phyloP scores from a whole-genome alignment of 2,797 vertebrate genomes.

The Vireo griseus region DNA sequence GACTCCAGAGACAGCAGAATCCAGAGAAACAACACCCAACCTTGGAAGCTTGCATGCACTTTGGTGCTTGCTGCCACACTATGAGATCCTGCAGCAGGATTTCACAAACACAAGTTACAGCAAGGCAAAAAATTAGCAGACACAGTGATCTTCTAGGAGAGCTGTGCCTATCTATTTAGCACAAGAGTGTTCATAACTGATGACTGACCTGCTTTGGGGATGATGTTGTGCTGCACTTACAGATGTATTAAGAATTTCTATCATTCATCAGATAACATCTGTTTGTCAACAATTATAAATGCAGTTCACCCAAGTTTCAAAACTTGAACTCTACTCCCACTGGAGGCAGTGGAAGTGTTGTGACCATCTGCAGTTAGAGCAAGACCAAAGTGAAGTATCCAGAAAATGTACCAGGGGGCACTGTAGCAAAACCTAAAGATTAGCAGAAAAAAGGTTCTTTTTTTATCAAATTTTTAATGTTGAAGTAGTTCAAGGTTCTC shows the following conservation, averaged over 20 bases:
- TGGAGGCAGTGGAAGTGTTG: neutral
- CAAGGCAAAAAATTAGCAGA: neutral
- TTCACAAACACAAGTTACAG: neutral
- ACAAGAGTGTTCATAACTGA: neutral
- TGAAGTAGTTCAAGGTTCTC: neutral
- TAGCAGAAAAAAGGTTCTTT: neutral
- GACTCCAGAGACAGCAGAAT: neutral
- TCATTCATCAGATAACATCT: neutral
- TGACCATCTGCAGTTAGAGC: neutral
- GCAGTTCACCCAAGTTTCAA: neutral
- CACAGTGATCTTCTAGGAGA: neutral
- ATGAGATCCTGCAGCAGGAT: neutral
- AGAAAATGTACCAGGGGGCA: neutral
- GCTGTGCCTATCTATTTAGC: neutral
- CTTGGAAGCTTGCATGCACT: neutral
- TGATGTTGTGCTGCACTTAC: neutral
- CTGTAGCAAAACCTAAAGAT: neutral
- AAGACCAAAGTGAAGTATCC: neutral
- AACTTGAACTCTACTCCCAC: neutral
- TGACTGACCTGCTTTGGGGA: neutral
- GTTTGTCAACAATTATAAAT: neutral
- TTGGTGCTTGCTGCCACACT: neutral
- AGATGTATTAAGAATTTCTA: neutral
- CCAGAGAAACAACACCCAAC: neutral
- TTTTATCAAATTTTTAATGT: neutral